These are phyloP conservation scores for Lasiurus cinereus DNA, from an alignment of 2,113 vertebrate genomes.

Conservation along the genomic window DNA sequence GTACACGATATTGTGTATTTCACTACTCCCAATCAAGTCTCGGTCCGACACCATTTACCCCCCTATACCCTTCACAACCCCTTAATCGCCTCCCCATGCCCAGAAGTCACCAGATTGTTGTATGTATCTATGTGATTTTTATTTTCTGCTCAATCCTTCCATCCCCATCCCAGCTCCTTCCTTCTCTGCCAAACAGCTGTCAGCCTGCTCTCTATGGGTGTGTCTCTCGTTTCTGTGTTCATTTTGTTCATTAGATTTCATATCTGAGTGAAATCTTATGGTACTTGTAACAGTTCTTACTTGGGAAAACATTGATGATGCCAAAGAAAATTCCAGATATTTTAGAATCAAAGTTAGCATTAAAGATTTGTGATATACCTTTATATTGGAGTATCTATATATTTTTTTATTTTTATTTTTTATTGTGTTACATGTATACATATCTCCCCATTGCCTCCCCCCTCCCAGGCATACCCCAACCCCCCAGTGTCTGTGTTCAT, in stretches of 20 bases:
- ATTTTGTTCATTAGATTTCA: not conserved
- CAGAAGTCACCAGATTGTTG: not conserved
- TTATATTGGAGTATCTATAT: not conserved
- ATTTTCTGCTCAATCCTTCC: not conserved
- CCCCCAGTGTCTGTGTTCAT: too few species aligned
- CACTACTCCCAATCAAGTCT: not conserved
- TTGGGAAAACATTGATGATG: conserved; percentile 51
- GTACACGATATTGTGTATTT: not conserved
- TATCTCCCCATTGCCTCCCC: too few species aligned
- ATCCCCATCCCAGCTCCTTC: not conserved
- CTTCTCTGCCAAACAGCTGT: not conserved
- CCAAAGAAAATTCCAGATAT: conserved; percentile 39
- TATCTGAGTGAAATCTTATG: not conserved
- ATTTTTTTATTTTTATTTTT: too few species aligned
- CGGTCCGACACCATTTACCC: not conserved
- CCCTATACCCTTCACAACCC: not conserved
- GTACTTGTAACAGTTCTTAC: not conserved
- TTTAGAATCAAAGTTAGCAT: conserved; percentile 48
- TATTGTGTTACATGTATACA: too few species aligned
- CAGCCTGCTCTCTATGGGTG: not conserved
- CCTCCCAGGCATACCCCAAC: too few species aligned
- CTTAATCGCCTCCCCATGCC: rapidly evolving
- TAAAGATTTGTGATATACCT: conserved; percentile 47
- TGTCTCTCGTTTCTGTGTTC: not conserved
- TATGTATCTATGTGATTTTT: not conserved